Base-by-base conservation (phyloP, 2,113 vertebrate genomes). In the Psilopsiagon aymara region DNA sequence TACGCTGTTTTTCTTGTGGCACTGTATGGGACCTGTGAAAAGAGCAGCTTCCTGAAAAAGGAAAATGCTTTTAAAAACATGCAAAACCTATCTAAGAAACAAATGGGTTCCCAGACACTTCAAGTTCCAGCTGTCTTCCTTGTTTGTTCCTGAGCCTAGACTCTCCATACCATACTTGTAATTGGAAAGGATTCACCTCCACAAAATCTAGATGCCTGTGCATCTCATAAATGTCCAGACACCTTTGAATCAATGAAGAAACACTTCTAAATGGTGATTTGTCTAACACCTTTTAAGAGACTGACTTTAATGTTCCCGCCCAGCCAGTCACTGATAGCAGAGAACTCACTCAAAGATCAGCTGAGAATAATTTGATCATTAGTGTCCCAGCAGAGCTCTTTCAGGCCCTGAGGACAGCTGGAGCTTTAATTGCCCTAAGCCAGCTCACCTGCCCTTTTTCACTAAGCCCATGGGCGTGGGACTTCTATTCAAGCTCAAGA, bases 381-480 rank as follows among this genome's bases (percentile, higher is more conserved):
- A 44, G 28, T 43, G 14, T 24, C 15, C 46, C 13, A 73, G 33
- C 29, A 68, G 71, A 79, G 19, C 11, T 59, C 64, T 18, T 14
- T 12, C n/a, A 63, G 24, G 17, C 5, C 4, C 5, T 14, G 13
- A 46, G 44, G 4, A 16, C 13, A 77, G 3, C 8, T 51, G 49
- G 17, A 70, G 18, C 24, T 18, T 66, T 57, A 23, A 29, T 20
- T 69, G 24, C 29, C 39, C 14, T 0, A 1, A 86, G 7, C 7
- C 11, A 7, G 6, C 9, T 68, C 27, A 43, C 23, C 10, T 33
- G 28, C 4, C n/a, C 10, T 41, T 23, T 51, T 46, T 16, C 20
- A n/a, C 33, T 49, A n/a, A n/a, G 3, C 2, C 11, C 0, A 1
- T 3, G 4, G 18, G 5, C 8, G 44, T 52, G 3, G 13, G 7